Conservation (phyloP, 2,797 vertebrate genomes). For the Gymnopithys bicolor region DNA sequence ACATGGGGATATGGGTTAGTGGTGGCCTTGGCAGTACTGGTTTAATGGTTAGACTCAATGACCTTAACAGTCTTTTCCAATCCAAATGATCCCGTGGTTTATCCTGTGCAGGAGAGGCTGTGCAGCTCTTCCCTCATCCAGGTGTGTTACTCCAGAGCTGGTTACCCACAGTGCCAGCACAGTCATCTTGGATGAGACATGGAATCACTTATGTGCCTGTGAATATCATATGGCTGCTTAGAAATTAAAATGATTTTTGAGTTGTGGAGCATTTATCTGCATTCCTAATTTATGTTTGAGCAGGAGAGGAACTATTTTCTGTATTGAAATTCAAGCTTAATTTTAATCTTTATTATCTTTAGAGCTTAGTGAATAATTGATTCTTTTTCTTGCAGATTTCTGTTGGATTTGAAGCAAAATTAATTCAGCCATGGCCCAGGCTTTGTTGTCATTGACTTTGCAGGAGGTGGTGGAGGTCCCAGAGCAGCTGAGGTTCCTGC, state of each 20-base stretch:
- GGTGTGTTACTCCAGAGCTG: not conserved
- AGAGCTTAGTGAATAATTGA: constrained; percentile 50
- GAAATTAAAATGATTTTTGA: constrained; percentile 52
- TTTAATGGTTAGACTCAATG: not conserved
- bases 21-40: not conserved
- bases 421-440: not conserved
- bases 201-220: not conserved
- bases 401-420: not conserved
- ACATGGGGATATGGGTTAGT: not conserved
- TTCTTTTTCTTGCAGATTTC: constrained; percentile 5
- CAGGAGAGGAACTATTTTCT: constrained; percentile 37
- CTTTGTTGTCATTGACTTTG: not conserved
- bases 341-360: constrained; percentile 62
- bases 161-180: not conserved
- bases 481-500: not conserved
- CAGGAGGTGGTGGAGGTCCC: not conserved
- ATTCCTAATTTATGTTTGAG: constrained; percentile 54
- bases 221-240: constrained; percentile 34
- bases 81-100: not conserved
- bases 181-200: not conserved
- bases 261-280: constrained; percentile 13
- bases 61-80: not conserved
- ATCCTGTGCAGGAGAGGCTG: not conserved
- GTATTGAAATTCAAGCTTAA: constrained; percentile 32
- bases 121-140: not conserved